Evolutionary conservation across 2,888 invertebrate genomes (phyloP), one percentile per base, ranked within the genome.

Genomic region (Emesis furor): DNA sequence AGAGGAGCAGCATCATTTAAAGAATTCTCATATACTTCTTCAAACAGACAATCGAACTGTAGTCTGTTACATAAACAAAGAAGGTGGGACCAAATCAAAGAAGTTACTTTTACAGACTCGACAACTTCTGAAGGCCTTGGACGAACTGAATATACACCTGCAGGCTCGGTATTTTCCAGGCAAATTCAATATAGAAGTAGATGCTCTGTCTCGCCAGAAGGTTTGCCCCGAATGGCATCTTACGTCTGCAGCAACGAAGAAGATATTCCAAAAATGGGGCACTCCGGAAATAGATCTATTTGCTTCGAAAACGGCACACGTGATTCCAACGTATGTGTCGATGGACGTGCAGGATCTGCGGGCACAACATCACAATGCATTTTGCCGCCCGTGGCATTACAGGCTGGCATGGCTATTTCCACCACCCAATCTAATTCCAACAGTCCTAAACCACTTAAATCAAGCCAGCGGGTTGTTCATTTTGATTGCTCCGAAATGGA

Each of bases 131-230:
- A 8, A 68, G 51, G 51, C 82, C 7, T 67, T 69, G 4, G 73
- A 83, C n/a, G 59, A 30, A 62, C 30, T 12, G 5, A 62, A 62
- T 30, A 30, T 73, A 24, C 59, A 59, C 24, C 17, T 73, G 5
- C 6, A 37, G 37, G 73, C 73, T 3, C 73, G 59, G 37, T 59
- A 87, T 35, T 83, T 90, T 4, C 89, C 89, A 42, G 91, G 90
- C 10, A 85, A 86, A 17, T 90, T 87, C 89, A 91, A 92, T 83
- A 88, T 88, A 4, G 88, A 90, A n/a, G 90, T 90, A 8, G 91
- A 91, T 67, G 78, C 85, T 6, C 83, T 91, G 1, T 91, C 91
- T 14, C 17, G 87, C 10, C 10, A 65, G 3, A 73, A 65, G 10
- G 30, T 17, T 6, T 51, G 76, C 2, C 83, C 89, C 32, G 87